Percentiles rank a stretch among this genome's conserved stretches.
Conservation (phyloP, 2,113 vertebrate genomes). For the Mesembrinibis cayennensis region DNA sequence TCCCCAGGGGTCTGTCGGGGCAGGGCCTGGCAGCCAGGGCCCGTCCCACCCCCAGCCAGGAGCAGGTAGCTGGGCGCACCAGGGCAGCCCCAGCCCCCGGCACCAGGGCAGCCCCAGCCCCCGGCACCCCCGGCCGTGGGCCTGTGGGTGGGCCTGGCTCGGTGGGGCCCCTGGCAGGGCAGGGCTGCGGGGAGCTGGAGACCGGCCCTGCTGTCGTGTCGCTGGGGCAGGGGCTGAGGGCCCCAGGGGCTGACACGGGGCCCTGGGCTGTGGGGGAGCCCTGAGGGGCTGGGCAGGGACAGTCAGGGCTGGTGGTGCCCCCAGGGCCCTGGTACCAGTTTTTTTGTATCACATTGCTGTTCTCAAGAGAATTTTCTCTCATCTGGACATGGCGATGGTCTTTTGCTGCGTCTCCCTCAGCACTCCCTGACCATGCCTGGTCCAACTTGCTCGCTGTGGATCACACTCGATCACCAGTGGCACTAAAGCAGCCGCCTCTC, state of each 20-base stretch:
- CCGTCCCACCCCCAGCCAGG: accelerated
- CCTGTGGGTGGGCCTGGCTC: accelerated
- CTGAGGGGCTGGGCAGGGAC: accelerated
- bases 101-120: not conserved
- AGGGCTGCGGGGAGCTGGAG: not conserved
- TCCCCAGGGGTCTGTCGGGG: not conserved
- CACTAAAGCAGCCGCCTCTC: not conserved
- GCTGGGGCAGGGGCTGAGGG: not conserved
- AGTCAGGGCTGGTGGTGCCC: not conserved
- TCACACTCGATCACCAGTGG: not conserved
- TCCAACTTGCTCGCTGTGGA: not conserved
- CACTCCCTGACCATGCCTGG: not conserved
- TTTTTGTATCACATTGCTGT: not conserved
- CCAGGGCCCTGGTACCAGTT: accelerated
- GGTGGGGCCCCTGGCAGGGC: accelerated
- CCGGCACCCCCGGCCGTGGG: accelerated
- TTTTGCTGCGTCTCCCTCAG: not conserved
- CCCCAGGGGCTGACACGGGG: accelerated
- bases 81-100: not conserved
- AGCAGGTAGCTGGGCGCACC: not conserved
- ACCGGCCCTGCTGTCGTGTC: accelerated
- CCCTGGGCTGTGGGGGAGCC: not conserved
- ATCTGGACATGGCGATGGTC: not conserved
- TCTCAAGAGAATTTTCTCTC: not conserved
- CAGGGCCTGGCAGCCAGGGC: not conserved